Evolutionary conservation across 2,113 vertebrate genomes (phyloP).

Genomic region (Charina bottae): DNA sequence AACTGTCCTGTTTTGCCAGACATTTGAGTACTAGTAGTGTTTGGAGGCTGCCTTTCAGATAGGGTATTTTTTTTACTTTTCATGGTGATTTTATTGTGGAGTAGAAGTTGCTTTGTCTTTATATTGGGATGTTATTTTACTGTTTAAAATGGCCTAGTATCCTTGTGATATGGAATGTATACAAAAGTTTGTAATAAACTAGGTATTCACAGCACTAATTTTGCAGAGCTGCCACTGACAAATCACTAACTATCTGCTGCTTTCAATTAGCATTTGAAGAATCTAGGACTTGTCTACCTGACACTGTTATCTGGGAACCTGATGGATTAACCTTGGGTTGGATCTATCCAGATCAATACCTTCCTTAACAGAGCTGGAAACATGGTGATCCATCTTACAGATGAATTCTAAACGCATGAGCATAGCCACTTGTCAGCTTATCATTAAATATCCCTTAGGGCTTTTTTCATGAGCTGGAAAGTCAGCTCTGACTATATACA

Average conservation of each 20-base stretch:
- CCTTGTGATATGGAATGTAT: background rate
- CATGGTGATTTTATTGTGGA: background rate
- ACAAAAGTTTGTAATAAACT: background rate
- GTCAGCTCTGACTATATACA: slow-evolving; percentile 28
- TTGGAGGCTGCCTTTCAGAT: background rate
- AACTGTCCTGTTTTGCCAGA: background rate
- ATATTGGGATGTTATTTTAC: background rate
- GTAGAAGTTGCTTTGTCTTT: background rate
- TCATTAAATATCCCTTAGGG: slow-evolving; percentile 35
- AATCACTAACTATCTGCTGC: slow-evolving; percentile 26
- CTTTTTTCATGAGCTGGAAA: rapidly evolving
- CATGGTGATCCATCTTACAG: slow-evolving; percentile 30
- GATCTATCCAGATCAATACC: slow-evolving; percentile 56
- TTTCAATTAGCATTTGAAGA: slow-evolving; percentile 34
- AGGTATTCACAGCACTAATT: background rate
- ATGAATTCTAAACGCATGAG: slow-evolving; percentile 28
- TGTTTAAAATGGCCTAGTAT: background rate
- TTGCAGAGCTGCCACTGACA: background rate
- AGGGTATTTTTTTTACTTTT: background rate
- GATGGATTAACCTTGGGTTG: slow-evolving; percentile 53
- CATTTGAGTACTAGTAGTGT: background rate
- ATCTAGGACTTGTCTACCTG: slow-evolving; percentile 54
- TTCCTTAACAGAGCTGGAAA: slow-evolving; percentile 38
- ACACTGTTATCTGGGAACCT: slow-evolving; percentile 42
- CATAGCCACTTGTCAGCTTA: slow-evolving; percentile 35